These are phyloP conservation scores for Drosophila rhopaloa DNA, from an alignment of 1,140 invertebrate genomes.

Conservation along the genomic window DNA sequence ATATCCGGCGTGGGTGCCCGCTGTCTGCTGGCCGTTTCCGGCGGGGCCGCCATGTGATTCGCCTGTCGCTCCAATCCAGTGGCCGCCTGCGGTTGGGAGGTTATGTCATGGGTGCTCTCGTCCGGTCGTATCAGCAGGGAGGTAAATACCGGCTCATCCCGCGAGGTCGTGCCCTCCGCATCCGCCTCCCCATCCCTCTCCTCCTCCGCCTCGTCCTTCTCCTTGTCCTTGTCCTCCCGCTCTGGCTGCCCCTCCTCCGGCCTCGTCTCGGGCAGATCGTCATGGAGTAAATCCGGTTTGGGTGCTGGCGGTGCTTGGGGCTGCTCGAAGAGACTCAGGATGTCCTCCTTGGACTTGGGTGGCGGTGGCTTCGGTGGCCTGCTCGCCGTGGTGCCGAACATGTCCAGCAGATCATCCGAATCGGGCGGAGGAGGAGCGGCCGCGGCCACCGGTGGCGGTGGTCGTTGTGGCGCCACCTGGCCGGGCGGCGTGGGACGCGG, in stretches of 20 bases:
- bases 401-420: slow-evolving; percentile 84
- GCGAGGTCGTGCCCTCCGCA: not conserved
- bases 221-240: not conserved
- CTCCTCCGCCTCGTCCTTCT: slow-evolving; percentile 1
- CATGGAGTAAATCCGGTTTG: slow-evolving; percentile 86
- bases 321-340: slow-evolving; percentile 88
- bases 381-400: slow-evolving; percentile 84
- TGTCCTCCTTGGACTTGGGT: slow-evolving; percentile 87
- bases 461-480: slow-evolving; percentile 62
- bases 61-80: slow-evolving; percentile 15
- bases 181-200: not conserved
- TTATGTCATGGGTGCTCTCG: slow-evolving; percentile 81
- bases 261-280: slow-evolving; percentile 84
- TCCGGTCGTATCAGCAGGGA: slow-evolving; percentile 74
- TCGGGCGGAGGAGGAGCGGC: slow-evolving; percentile 26
- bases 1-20: slow-evolving; percentile 81
- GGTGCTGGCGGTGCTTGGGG: slow-evolving; percentile 77
- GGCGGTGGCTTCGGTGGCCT: slow-evolving; percentile 84
- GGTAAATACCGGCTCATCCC: slow-evolving; percentile 72
- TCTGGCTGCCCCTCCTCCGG: not conserved
- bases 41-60: slow-evolving; percentile 52
- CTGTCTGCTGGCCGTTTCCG: slow-evolving; percentile 52
- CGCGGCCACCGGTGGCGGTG: slow-evolving; percentile 46
- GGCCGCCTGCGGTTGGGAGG: slow-evolving; percentile 75
- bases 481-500: slow-evolving; percentile 84